Evolutionary conservation across 2,797 vertebrate genomes (phyloP).

Genomic region (Cichlasoma orientale): DNA sequence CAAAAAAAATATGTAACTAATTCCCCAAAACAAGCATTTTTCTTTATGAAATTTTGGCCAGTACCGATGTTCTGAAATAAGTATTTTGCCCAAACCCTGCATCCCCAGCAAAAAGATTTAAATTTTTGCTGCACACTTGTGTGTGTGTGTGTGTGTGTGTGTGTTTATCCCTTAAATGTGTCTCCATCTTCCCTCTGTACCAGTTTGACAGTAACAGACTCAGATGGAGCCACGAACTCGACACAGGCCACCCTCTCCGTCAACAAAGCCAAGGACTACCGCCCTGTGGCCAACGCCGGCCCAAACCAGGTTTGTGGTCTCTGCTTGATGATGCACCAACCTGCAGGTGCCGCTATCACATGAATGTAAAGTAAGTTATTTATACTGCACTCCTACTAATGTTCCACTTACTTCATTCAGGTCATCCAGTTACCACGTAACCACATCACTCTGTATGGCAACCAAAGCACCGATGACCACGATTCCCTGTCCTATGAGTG

Average conservation of each 20-base stretch:
- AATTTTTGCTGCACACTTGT: neutral
- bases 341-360: neutral
- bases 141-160: neutral
- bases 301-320: conserved; percentile 80
- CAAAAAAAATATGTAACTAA: too few species aligned
- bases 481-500: conserved; percentile 94
- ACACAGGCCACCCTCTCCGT: conserved; percentile 90
- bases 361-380: neutral
- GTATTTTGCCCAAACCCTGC: too few species aligned
- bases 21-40: fast-evolving
- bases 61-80: too few species aligned
- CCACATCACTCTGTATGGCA: conserved; percentile 90
- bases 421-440: conserved; percentile 96
- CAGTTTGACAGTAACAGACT: conserved; percentile 95
- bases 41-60: neutral
- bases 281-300: conserved; percentile 91
- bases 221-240: conserved; percentile 89
- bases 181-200: neutral
- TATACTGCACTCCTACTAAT: neutral
- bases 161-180: neutral
- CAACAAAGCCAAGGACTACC: conserved; percentile 95
- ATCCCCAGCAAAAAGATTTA: neutral
- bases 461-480: conserved; percentile 95
- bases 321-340: neutral
- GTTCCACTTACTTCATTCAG: conserved; percentile 71